Conservation (phyloP, 2,797 vertebrate species). For the Hoplostethus atlanticus region DNA sequence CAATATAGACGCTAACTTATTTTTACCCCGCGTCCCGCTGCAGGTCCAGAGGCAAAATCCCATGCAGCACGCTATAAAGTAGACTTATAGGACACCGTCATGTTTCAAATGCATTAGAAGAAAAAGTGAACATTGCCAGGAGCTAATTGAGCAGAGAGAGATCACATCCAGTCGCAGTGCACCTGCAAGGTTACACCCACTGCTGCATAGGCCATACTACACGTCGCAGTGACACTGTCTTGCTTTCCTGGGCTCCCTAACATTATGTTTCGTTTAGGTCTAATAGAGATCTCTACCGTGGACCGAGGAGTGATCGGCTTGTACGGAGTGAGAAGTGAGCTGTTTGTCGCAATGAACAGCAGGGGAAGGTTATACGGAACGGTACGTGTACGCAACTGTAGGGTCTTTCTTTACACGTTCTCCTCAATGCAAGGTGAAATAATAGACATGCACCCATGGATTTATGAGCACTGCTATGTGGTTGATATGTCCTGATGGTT, state of each 20-base stretch:
- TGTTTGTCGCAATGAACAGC: conserved; percentile 96
- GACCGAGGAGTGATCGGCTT: conserved; percentile 95
- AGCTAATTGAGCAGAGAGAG: conserved; percentile 56
- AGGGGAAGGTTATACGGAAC: conserved; percentile 93
- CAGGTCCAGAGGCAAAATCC: conserved; percentile 67
- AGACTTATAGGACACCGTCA: conserved; percentile 33
- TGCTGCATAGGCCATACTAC: conserved; percentile 72
- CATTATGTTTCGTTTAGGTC: conserved; percentile 84
- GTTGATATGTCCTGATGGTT: conserved; percentile 67
- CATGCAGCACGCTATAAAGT: conserved; percentile 66
- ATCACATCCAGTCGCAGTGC: conserved; percentile 79
- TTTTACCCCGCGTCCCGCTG: conserved; percentile 83
- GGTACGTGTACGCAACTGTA: conserved; percentile 78
- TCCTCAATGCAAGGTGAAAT: conserved; percentile 62
- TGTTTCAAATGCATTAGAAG: conserved; percentile 24
- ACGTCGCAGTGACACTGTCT: conserved; percentile 50
- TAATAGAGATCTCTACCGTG: conserved; percentile 96
- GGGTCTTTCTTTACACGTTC: conserved; percentile 5
- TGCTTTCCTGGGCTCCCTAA: conserved; percentile 28
- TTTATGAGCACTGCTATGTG: conserved; percentile 72
- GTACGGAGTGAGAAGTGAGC: conserved; percentile 91
- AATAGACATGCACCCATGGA: conserved; percentile 61
- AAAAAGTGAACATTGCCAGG: conserved; percentile 38
- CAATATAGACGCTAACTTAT: conserved; percentile 85
- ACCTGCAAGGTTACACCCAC: conserved; percentile 85